A percentile compares a stretch with the other conserved stretches of the same genome.
phyloP scores from a whole-genome alignment of 2,888 invertebrate species.

The Diadromus collaris region DNA sequence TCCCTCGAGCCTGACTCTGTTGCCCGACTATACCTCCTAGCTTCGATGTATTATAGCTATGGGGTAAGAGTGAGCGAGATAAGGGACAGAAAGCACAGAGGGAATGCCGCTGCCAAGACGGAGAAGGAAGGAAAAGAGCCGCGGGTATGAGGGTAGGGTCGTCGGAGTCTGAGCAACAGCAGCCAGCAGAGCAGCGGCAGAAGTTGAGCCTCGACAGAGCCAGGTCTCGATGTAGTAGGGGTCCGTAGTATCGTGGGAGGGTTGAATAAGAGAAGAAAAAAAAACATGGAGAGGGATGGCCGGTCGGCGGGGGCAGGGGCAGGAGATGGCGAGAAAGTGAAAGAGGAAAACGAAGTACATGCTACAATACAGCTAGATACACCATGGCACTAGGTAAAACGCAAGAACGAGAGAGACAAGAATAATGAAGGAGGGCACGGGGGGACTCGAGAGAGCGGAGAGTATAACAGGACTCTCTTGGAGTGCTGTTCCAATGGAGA shows the following conservation, averaged over 20 bases:
- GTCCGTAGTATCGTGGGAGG: conserved; percentile 29
- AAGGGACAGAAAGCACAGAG: conserved; percentile 30
- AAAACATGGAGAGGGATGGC: not conserved
- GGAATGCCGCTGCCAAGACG: conserved; percentile 29
- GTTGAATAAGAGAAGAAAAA: conserved; percentile 24
- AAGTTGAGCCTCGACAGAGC: conserved; percentile 11
- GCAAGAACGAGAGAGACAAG: conserved; percentile 31
- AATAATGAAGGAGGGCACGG: conserved; percentile 47
- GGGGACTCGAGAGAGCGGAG: conserved; percentile 35
- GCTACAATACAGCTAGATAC: conserved; percentile 9
- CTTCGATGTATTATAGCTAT: conserved; percentile 6
- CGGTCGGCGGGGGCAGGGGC: not conserved
- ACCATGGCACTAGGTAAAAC: not conserved
- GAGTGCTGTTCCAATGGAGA: conserved; percentile 43
- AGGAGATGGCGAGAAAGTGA: conserved; percentile 37
- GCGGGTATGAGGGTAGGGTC: conserved; percentile 12
- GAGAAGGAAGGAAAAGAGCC: conserved; percentile 32
- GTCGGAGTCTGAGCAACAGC: conserved; percentile 29
- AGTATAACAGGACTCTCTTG: conserved; percentile 40
- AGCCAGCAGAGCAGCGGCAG: conserved; percentile 7
- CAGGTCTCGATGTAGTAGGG: conserved; percentile 16
- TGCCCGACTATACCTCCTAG: conserved; percentile 31
- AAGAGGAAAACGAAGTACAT: conserved; percentile 45
- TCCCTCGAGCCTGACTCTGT: conserved; percentile 25
- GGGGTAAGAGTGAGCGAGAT: conserved; percentile 30